These are phyloP conservation scores for Halocaridina rubra DNA, from an alignment of 2,888 invertebrate species.

Conservation along the genomic window DNA sequence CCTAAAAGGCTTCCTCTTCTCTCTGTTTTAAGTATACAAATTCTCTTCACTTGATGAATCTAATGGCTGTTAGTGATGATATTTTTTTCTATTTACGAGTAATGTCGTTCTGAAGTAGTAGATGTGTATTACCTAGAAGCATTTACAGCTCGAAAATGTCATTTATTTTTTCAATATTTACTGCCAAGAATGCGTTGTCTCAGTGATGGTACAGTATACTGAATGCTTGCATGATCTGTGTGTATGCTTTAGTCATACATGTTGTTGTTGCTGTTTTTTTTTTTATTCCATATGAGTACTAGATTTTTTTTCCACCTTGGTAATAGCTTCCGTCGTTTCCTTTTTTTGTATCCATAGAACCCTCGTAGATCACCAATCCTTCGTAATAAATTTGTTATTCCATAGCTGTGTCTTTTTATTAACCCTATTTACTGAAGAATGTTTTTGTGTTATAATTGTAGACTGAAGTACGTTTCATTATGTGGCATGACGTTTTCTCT, in stretches of 20 bases:
- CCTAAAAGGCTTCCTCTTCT: too few species aligned
- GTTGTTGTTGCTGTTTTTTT: neutral
- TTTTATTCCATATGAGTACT: neutral
- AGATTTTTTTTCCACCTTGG: neutral
- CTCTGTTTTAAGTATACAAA: too few species aligned
- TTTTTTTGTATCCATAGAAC: neutral
- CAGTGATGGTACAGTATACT: neutral
- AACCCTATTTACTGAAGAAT: slow-evolving; percentile 2
- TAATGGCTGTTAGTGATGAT: too few species aligned
- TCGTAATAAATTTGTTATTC: slow-evolving; percentile 32
- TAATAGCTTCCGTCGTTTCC: neutral
- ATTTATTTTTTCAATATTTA: too few species aligned
- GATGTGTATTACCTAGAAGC: too few species aligned
- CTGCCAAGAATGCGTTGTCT: too few species aligned
- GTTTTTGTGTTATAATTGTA: neutral
- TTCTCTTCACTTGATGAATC: too few species aligned
- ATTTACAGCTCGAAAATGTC: too few species aligned
- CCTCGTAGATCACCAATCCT: neutral
- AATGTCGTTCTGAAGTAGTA: too few species aligned
- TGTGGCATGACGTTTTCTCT: too few species aligned
- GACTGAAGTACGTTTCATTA: too few species aligned
- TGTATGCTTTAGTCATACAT: neutral
- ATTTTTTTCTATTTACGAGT: too few species aligned
- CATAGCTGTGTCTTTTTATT: slow-evolving; percentile 25
- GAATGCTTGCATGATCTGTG: slow-evolving; percentile 34